These are phyloP conservation scores for Sebastes glaucus DNA, from an alignment of 2,797 vertebrate species.

Conservation along the genomic window DNA sequence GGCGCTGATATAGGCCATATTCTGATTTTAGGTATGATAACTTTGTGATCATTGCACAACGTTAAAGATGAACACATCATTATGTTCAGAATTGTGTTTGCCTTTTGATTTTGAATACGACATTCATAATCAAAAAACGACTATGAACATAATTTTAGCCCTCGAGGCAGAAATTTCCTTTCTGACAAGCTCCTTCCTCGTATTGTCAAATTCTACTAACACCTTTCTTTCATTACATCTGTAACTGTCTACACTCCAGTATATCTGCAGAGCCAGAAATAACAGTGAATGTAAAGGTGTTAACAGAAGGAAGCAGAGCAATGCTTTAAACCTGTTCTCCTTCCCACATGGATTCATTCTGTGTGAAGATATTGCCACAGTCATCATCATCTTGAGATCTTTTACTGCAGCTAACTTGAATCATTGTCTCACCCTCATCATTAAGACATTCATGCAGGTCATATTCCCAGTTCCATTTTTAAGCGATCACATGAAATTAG, in stretches of 20 bases:
- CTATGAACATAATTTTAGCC: neutral
- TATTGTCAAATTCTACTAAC: neutral
- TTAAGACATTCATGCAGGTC: neutral
- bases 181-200: neutral
- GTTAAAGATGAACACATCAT: neutral
- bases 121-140: neutral
- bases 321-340: neutral
- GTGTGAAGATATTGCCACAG: neutral
- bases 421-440: neutral
- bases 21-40: neutral
- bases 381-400: neutral
- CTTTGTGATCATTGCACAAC: neutral
- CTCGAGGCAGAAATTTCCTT: neutral
- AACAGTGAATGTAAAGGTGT: neutral
- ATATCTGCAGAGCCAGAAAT: neutral
- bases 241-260: neutral
- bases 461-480: conserved; percentile 7
- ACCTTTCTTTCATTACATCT: neutral
- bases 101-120: neutral
- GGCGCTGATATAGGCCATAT: neutral
- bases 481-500: neutral
- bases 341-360: neutral
- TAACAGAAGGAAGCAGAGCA: neutral
- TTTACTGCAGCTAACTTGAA: neutral
- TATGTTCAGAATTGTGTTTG: neutral